phyloP scores from a whole-genome alignment of 2,113 vertebrate genomes.

The Carettochelys insculpta region DNA sequence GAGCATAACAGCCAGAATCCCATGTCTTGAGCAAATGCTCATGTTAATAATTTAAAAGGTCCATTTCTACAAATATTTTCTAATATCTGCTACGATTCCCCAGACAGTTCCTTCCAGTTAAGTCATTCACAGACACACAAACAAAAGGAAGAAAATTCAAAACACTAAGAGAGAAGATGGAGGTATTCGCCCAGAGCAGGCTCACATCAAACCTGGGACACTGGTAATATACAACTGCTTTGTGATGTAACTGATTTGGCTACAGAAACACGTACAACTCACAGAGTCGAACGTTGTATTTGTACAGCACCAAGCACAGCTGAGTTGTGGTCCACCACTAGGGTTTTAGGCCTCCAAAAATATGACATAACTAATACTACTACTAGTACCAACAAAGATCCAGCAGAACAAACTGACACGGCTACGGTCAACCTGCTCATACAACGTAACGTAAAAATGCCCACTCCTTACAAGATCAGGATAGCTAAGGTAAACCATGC shows the following conservation, averaged over 20 bases:
- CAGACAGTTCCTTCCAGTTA: accelerated
- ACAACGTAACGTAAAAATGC: not conserved
- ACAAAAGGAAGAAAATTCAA: not conserved
- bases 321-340: not conserved
- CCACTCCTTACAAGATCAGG: accelerated
- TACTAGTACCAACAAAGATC: accelerated
- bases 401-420: accelerated
- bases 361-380: not conserved
- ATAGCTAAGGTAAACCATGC: not conserved
- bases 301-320: not conserved
- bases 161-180: not conserved
- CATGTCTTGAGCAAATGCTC: not conserved
- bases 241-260: accelerated
- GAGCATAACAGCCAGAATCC: not conserved
- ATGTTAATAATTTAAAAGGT: not conserved
- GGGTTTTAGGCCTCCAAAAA: not conserved
- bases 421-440: not conserved
- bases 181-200: not conserved
- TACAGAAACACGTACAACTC: accelerated
- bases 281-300: too few species aligned
- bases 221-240: accelerated
- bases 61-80: not conserved
- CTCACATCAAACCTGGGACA: not conserved
- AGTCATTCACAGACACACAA: not conserved
- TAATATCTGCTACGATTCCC: not conserved